Conservation (phyloP, 1,140 invertebrate genomes). For the Lepidurus arcticus region DNA sequence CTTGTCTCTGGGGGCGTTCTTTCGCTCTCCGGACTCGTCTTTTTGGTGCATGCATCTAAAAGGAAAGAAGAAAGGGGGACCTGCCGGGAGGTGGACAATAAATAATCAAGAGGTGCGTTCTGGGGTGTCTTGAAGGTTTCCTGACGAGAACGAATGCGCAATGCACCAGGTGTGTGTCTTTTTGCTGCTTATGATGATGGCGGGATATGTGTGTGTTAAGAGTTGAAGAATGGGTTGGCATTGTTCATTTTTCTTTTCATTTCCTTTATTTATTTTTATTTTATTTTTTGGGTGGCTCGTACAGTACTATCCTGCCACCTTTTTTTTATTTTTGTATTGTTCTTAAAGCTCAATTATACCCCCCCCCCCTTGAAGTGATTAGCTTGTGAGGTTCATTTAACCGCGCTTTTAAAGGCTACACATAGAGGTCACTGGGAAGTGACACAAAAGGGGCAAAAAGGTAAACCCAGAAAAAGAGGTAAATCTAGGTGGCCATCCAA, state of each 20-base stretch:
- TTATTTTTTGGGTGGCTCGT: background rate
- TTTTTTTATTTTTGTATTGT: background rate
- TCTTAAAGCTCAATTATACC: no score
- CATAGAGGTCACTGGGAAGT: no score
- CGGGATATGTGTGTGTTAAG: background rate
- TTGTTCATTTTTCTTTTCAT: background rate
- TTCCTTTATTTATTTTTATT: background rate
- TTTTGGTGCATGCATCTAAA: no score
- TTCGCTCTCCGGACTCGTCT: background rate
- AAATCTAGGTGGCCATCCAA: background rate
- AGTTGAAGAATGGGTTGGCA: background rate
- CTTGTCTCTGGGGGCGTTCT: background rate
- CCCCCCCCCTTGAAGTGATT: background rate
- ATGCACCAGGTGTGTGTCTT: background rate
- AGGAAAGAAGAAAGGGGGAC: no score
- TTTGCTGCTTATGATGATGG: no score
- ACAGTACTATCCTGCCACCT: background rate
- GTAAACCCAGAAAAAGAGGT: background rate
- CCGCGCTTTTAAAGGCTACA: conserved; percentile 6
- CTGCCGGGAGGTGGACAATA: background rate
- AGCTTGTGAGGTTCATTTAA: conserved; percentile 24
- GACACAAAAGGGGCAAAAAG: no score
- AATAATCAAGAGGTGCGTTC: background rate
- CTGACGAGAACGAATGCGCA: background rate
- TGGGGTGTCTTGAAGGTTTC: background rate